Conservation (phyloP, 1,140 invertebrate genomes). For the Drosophila pseudoananassae region DNA sequence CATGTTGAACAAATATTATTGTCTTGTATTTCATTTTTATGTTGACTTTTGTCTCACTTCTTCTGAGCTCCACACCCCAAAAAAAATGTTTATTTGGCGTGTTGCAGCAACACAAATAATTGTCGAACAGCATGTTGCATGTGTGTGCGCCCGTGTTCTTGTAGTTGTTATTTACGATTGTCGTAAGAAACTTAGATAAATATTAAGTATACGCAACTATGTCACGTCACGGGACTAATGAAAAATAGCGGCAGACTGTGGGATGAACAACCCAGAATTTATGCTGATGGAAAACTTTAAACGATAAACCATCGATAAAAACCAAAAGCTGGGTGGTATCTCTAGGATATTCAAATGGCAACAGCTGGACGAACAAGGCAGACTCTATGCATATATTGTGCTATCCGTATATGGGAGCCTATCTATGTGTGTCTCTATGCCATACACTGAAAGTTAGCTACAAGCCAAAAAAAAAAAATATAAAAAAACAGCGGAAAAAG, state of each 20-base stretch:
- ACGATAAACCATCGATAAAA: slow-evolving; percentile 47
- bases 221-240: slow-evolving; percentile 49
- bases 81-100: slow-evolving; percentile 75
- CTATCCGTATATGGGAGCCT: slow-evolving; percentile 26
- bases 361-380: slow-evolving; percentile 54
- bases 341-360: slow-evolving; percentile 44
- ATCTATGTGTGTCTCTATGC: slow-evolving; percentile 37
- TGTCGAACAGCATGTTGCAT: slow-evolving; percentile 78
- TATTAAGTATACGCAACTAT: slow-evolving; percentile 47
- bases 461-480: not conserved
- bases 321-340: slow-evolving; percentile 35
- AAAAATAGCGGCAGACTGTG: slow-evolving; percentile 21
- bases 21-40: slow-evolving; percentile 79
- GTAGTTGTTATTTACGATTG: slow-evolving; percentile 72
- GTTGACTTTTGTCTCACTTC: slow-evolving; percentile 65
- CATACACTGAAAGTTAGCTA: slow-evolving; percentile 29
- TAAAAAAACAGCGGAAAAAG: slow-evolving; percentile 4
- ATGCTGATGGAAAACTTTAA: slow-evolving; percentile 61
- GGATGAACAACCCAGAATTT: slow-evolving; percentile 31
- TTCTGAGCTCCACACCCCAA: slow-evolving; percentile 13
- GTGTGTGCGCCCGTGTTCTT: slow-evolving; percentile 21
- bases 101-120: slow-evolving; percentile 81
- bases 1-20: slow-evolving; percentile 76
- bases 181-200: slow-evolving; percentile 57
- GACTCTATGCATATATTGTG: slow-evolving; percentile 52